Percentiles rank a stretch among this genome's conserved stretches.
These are phyloP conservation scores for Helostoma temminkii DNA, from an alignment of 2,797 vertebrate genomes.

Conservation along the genomic window DNA sequence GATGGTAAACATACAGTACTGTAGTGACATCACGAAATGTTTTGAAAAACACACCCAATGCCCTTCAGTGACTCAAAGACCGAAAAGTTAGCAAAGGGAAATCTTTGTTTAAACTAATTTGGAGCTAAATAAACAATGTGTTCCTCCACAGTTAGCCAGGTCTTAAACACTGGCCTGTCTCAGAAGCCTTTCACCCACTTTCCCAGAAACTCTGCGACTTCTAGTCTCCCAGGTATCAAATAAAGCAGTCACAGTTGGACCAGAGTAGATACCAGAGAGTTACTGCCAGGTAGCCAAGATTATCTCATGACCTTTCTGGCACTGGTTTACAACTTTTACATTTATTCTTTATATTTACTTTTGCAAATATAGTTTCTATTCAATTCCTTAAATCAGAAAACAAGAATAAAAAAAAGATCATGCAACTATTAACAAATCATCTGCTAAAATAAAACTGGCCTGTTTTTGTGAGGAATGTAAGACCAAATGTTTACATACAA, in stretches of 20 bases:
- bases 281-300: slow-evolving; percentile 20
- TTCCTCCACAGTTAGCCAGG: slow-evolving; percentile 71
- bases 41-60: slow-evolving; percentile 9
- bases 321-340: slow-evolving; percentile 9
- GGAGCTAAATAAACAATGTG: slow-evolving; percentile 71
- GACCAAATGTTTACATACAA: slow-evolving; percentile 6
- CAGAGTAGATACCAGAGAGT: slow-evolving; percentile 7
- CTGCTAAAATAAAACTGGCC: not conserved
- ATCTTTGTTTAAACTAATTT: slow-evolving; percentile 53
- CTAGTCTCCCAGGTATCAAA: slow-evolving; percentile 37
- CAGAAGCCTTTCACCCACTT: slow-evolving; percentile 62
- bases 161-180: slow-evolving; percentile 71
- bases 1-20: not conserved
- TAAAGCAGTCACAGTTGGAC: slow-evolving; percentile 30
- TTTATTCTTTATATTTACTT: not conserved
- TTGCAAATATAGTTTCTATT: not conserved
- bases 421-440: not conserved
- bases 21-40: not conserved
- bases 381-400: slow-evolving; percentile 6
- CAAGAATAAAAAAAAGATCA: not conserved
- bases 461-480: not conserved
- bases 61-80: slow-evolving; percentile 29
- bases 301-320: slow-evolving; percentile 31
- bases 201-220: slow-evolving; percentile 59
- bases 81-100: slow-evolving; percentile 40